These are phyloP conservation scores for Lypha dubia DNA, from an alignment of 2,888 invertebrate species.

Conservation along the genomic window DNA sequence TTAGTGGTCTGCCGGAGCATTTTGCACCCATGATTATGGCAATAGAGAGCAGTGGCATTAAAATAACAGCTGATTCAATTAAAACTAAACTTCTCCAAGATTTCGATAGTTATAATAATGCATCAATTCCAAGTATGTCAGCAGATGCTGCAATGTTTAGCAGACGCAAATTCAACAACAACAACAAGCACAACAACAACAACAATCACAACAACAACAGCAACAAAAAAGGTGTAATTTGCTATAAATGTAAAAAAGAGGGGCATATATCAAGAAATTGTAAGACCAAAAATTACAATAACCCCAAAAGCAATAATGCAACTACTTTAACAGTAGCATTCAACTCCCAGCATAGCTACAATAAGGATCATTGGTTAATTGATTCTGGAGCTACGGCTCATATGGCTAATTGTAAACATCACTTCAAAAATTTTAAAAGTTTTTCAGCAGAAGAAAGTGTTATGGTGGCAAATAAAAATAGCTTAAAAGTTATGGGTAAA, in stretches of 20 bases:
- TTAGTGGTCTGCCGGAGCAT: slow-evolving; percentile 4
- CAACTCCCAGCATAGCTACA: background rate
- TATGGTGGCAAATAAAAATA: too few relatives aligned
- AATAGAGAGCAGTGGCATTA: slow-evolving; percentile 40
- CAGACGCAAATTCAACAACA: background rate
- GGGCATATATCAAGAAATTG: slow-evolving; percentile 49
- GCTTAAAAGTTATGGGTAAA: too few relatives aligned
- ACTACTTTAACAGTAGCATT: slow-evolving; percentile 34
- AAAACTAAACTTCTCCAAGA: slow-evolving; percentile 52
- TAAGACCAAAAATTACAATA: background rate
- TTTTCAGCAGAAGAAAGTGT: background rate
- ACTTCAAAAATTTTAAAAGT: slow-evolving; percentile 13
- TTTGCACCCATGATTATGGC: slow-evolving; percentile 55
- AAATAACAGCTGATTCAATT: slow-evolving; percentile 47
- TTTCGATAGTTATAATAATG: slow-evolving; percentile 35
- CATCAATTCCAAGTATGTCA: background rate
- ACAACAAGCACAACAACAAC: background rate
- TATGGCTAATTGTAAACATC: slow-evolving; percentile 34
- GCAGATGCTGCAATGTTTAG: slow-evolving; percentile 21
- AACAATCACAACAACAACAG: background rate
- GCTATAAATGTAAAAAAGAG: slow-evolving; percentile 49
- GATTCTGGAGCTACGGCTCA: slow-evolving; percentile 40
- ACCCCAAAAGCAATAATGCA: background rate
- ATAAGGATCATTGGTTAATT: slow-evolving; percentile 21
- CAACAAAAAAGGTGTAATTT: slow-evolving; percentile 3